Conservation (phyloP, 1,140 invertebrate genomes). For the Aphaenogaster rudis region DNA sequence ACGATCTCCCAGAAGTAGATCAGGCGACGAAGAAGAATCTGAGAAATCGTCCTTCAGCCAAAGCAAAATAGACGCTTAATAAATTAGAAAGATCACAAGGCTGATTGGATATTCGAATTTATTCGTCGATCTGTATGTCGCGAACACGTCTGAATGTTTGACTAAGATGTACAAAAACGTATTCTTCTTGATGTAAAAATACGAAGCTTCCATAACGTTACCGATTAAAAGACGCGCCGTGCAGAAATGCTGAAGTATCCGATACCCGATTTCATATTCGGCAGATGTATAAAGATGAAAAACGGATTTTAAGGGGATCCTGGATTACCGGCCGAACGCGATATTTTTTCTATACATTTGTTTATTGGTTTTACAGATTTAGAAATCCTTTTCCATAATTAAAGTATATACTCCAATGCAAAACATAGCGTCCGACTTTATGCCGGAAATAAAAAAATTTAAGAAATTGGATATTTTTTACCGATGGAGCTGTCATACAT, state of each 20-base stretch:
- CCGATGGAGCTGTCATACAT: too few species aligned
- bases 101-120: conserved; percentile 49
- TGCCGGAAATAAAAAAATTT: too few species aligned
- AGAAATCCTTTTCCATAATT: too few species aligned
- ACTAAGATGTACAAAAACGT: neutral
- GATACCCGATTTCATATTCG: neutral
- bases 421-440: too few species aligned
- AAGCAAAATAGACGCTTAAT: conserved; percentile 82
- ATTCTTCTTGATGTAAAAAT: conserved; percentile 22
- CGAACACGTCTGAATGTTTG: neutral
- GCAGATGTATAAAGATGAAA: neutral
- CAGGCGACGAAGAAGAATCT: conserved; percentile 89
- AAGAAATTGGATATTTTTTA: too few species aligned
- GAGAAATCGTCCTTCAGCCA: conserved; percentile 83
- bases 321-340: too few species aligned
- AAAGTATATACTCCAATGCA: too few species aligned
- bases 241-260: neutral
- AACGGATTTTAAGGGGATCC: neutral
- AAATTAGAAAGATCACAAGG: conserved; percentile 46
- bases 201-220: conserved; percentile 42
- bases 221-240: neutral
- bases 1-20: conserved; percentile 91
- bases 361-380: too few species aligned
- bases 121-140: conserved; percentile 6
- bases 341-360: too few species aligned